Percentiles rank a stretch among this genome's conserved stretches.
Conservation (phyloP, 2,113 vertebrate genomes). For the Periophthalmus modestus region DNA sequence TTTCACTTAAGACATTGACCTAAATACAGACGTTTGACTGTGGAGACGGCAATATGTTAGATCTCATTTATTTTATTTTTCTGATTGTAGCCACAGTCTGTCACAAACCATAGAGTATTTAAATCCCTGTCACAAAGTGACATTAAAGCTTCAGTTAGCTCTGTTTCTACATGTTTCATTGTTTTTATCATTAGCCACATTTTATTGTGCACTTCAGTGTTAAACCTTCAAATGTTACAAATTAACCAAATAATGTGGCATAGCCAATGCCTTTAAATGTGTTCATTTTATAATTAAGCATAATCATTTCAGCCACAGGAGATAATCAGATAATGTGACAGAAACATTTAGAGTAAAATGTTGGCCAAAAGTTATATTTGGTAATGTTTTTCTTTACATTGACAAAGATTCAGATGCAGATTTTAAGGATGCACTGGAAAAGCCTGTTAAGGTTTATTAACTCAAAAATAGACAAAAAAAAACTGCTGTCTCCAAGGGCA, state of each 20-base stretch:
- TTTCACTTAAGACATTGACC: constrained; percentile 10
- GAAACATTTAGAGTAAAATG: not conserved
- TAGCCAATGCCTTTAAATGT: not conserved
- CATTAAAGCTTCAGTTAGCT: constrained; percentile 37
- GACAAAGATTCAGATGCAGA: constrained; percentile 3
- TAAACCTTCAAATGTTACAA: not conserved
- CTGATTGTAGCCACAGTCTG: constrained; percentile 25
- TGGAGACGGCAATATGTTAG: constrained; percentile 28
- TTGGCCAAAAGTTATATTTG: constrained; percentile 29
- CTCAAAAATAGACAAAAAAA: constrained; percentile 55
- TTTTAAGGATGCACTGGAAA: constrained; percentile 55
- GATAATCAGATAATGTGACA: not conserved
- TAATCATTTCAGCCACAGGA: not conserved
- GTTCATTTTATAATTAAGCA: not conserved
- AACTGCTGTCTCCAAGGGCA: constrained; percentile 30
- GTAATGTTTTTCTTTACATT: constrained; percentile 46
- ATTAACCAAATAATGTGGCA: not conserved
- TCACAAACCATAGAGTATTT: constrained; percentile 56
- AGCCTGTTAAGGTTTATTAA: constrained; percentile 33
- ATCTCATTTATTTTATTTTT: constrained; percentile 34
- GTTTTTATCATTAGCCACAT: constrained; percentile 14
- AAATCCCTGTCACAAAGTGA: constrained; percentile 25
- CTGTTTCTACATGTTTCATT: constrained; percentile 14
- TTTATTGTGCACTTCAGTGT: not conserved
- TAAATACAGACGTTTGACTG: constrained; percentile 15